Base-by-base conservation (phyloP, 2,113 vertebrate genomes). In the Pygoscelis antarcticus region DNA sequence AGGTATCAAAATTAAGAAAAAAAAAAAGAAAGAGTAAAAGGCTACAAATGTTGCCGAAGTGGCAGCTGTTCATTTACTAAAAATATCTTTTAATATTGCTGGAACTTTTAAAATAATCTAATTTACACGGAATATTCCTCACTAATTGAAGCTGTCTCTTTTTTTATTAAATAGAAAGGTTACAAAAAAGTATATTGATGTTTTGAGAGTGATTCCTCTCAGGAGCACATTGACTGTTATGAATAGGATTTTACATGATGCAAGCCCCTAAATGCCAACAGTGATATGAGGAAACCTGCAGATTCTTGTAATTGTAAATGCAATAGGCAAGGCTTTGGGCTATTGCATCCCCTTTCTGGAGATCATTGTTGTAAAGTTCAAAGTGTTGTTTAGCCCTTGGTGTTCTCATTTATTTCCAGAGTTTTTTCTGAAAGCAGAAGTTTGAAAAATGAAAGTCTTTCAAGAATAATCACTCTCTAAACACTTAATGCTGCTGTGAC, bases 111-210 rank as follows among this genome's bases (percentile, higher is more conserved):
- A 98, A 98, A 98, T 97, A 97, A 98, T 98, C 93, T 98, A 94
- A 97, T 98, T 98, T 98, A 94, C 97, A 93, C 70, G 82, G 96
- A 98, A 97, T 97, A 97, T 97, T 98, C 96, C 90, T 95, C 91
- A 96, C 97, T 98, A 98, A 98, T 98, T 98, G 98, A 97, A 98
- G 97, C 97, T 98, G 98, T 98, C 97, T 98, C 94, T 34, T 97
- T 97, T 98, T 98, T 98, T 98, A 98, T 98, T 98, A 98, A 98
- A 98, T 91, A 98, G 97, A 97, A 98, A 98, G 94, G 96, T 97
- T 98, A 98, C 97, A 96, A 96, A 93, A 97, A 98, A 94, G 96
- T 97, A 94, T 98, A 94, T 98, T 97, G 98, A 97, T n/a, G 29
- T 97, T 98, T 97, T 94, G 92, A 96, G 93, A 97, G 95, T 85